phyloP scores from a whole-genome alignment of 2,888 invertebrate species.

The Pristionchus japonicus region DNA sequence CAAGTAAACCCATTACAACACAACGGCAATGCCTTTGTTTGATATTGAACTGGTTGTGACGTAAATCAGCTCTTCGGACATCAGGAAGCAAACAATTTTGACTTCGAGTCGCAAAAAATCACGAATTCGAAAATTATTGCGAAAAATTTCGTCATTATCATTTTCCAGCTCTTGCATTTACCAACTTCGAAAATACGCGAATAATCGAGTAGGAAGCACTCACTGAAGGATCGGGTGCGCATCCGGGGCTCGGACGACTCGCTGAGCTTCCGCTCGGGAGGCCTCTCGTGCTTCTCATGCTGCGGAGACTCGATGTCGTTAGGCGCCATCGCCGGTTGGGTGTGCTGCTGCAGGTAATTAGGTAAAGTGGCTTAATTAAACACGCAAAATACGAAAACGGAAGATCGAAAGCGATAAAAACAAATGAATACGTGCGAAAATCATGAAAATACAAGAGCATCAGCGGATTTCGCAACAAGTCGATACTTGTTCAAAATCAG shows the following conservation, averaged over 20 bases:
- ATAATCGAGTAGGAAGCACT: background rate
- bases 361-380: background rate
- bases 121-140: background rate
- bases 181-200: background rate
- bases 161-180: background rate
- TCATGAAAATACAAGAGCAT: background rate
- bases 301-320: background rate
- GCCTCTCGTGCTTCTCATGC: background rate
- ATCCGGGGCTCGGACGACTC: background rate
- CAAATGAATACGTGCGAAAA: background rate
- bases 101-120: too few species aligned
- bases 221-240: constrained; percentile 28
- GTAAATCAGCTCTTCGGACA: too few species aligned
- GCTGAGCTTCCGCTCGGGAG: background rate
- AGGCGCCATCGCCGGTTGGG: background rate
- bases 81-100: too few species aligned
- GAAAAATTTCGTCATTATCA: background rate
- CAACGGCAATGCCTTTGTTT: background rate
- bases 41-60: too few species aligned
- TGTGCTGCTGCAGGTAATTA: too few species aligned
- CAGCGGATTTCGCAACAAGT: too few species aligned
- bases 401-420: background rate
- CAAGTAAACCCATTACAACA: too few species aligned
- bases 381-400: background rate
- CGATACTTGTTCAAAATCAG: too few species aligned